Percentiles rank a stretch among this genome's conserved stretches.
Evolutionary conservation across 1,140 invertebrate genomes (phyloP).

Genomic region (Apolygus lucorum): DNA sequence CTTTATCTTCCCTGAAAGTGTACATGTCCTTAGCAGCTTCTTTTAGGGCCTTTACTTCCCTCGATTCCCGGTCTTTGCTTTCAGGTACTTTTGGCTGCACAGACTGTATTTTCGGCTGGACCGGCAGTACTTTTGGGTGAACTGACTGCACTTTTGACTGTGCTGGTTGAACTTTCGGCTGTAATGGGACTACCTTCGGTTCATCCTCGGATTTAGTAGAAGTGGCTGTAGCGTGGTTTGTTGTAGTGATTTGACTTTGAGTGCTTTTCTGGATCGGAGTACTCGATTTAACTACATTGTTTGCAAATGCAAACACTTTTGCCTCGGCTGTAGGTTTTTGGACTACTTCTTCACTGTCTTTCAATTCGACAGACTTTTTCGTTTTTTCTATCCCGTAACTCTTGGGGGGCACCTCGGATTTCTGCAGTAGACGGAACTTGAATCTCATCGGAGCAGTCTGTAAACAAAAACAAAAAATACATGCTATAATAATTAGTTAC

Average conservation of each 20-base stretch:
- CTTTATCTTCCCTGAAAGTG: conserved; percentile 12
- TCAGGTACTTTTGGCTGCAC: background rate
- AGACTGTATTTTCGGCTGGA: background rate
- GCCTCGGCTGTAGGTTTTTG: background rate
- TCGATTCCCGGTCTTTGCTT: background rate
- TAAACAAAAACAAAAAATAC: conserved; percentile 31
- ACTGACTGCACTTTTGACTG: no score
- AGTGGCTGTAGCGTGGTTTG: no score
- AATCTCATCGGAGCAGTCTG: conserved; percentile 44
- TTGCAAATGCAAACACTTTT: background rate
- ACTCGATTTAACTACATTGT: no score
- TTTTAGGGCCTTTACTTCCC: background rate
- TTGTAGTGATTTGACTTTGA: no score
- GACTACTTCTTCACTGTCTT: background rate
- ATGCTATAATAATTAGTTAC: no score
- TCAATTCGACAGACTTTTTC: background rate
- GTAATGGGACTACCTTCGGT: no score
- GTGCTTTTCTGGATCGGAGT: no score
- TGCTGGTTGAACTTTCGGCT: no score
- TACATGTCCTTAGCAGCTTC: background rate
- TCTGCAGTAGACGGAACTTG: conserved; percentile 41
- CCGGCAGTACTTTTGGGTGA: no score
- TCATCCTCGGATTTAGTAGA: no score
- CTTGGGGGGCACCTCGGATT: conserved; percentile 9
- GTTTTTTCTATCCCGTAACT: conserved; percentile 18